These are phyloP conservation scores for Peromyscus californicus DNA, from an alignment of 2,113 vertebrate species.

Conservation along the genomic window DNA sequence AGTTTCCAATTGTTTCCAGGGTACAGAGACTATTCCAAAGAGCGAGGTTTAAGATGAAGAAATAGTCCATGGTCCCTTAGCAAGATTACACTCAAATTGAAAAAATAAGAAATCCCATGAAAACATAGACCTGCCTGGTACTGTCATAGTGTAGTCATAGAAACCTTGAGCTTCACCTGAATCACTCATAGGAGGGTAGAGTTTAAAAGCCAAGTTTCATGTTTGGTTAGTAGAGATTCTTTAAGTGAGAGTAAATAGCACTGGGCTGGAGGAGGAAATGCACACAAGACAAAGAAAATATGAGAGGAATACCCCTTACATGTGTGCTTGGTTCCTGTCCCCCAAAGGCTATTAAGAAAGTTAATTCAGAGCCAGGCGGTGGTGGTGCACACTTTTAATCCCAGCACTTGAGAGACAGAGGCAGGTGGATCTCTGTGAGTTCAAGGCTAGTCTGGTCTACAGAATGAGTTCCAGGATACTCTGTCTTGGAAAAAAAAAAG, in stretches of 20 bases:
- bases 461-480: too few relatives aligned
- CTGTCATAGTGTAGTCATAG: not conserved
- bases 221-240: not conserved
- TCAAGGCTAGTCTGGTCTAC: too few relatives aligned
- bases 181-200: not conserved
- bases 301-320: accelerated
- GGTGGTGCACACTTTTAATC: too few relatives aligned
- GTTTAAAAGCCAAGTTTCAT: not conserved
- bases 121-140: not conserved
- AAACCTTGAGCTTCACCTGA: not conserved
- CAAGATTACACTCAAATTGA: not conserved
- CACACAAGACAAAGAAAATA: too few relatives aligned
- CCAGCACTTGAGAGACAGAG: too few relatives aligned
- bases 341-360: not conserved
- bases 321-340: not conserved
- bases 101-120: not conserved
- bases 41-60: not conserved
- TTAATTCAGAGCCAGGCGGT: not conserved
- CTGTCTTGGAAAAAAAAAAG: too few relatives aligned
- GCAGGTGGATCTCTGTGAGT: too few relatives aligned
- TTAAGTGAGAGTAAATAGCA: not conserved
- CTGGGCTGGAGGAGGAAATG: not conserved
- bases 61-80: accelerated
- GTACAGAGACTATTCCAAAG: too few relatives aligned
- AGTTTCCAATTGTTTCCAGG: not conserved